phyloP scores from a whole-genome alignment of 2,797 vertebrate genomes.

The Tiaroga cobitis region DNA sequence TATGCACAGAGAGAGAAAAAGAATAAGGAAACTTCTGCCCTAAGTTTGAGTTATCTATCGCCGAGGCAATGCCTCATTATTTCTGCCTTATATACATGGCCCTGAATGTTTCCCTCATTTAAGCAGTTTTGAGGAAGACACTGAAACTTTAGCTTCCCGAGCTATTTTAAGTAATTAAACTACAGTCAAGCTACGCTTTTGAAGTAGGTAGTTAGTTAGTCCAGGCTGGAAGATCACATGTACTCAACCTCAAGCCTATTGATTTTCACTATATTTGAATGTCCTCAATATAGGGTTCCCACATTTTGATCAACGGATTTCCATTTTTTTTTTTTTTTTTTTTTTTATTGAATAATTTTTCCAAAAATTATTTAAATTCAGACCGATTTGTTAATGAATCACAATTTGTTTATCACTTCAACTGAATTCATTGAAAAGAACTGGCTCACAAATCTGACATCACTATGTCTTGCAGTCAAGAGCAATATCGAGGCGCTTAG shows the following conservation, averaged over 20 bases:
- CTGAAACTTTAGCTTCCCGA: background rate
- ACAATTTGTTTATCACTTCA: background rate
- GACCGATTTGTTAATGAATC: background rate
- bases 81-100: slow-evolving; percentile 12
- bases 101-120: slow-evolving; percentile 23
- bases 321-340: background rate
- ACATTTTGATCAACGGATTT: background rate
- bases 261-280: background rate
- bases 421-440: background rate
- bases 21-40: slow-evolving; percentile 22
- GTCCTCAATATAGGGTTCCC: background rate
- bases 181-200: slow-evolving; percentile 9
- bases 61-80: slow-evolving; percentile 33
- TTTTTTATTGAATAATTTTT: background rate
- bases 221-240: background rate
- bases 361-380: background rate
- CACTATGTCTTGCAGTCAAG: background rate
- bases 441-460: background rate
- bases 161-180: background rate
- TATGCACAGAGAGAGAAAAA: slow-evolving; percentile 17
- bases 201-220: slow-evolving; percentile 1
- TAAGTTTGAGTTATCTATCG: slow-evolving; percentile 26
- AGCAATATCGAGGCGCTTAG: background rate
- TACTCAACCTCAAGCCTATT: background rate
- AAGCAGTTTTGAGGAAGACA: slow-evolving; percentile 22